A percentile compares a stretch with the other conserved stretches of the same genome.
These are phyloP conservation scores for Chymomyza caudatula DNA, from an alignment of 2,888 invertebrate genomes.

Conservation along the genomic window DNA sequence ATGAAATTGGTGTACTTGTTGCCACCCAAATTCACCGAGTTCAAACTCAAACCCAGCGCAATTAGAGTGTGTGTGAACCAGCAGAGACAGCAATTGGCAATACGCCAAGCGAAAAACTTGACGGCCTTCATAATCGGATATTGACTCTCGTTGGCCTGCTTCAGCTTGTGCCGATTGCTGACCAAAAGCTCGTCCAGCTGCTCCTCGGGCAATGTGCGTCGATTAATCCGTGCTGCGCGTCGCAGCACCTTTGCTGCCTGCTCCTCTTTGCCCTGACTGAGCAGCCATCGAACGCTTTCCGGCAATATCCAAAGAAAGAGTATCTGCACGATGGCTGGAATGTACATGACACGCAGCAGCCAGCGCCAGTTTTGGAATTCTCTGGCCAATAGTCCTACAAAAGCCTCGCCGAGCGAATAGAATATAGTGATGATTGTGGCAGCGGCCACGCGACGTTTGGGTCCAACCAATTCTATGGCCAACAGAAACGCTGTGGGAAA, in stretches of 20 bases:
- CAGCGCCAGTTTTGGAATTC: conserved; percentile 84
- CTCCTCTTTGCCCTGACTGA: conserved; percentile 81
- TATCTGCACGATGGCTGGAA: conserved; percentile 84
- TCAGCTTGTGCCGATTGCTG: conserved; percentile 56
- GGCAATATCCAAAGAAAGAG: conserved; percentile 83
- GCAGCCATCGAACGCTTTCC: conserved; percentile 87
- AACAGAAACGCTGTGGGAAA: conserved; percentile 85
- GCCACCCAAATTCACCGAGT: conserved; percentile 85
- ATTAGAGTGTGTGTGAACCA: conserved; percentile 89
- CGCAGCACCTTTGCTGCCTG: conserved; percentile 81
- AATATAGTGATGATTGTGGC: conserved; percentile 85
- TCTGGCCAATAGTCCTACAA: conserved; percentile 84
- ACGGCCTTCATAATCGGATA: conserved; percentile 64
- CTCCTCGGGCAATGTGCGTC: conserved; percentile 53
- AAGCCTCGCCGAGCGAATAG: conserved; percentile 84
- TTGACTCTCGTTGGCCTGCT: conserved; percentile 56
- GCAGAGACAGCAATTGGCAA: conserved; percentile 84
- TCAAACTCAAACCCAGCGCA: conserved; percentile 88
- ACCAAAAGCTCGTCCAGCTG: conserved; percentile 53
- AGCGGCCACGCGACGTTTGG: conserved; percentile 84
- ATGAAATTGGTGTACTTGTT: conserved; percentile 88
- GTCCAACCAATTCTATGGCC: conserved; percentile 88
- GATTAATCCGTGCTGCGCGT: conserved; percentile 82
- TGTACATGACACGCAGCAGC: conserved; percentile 83
- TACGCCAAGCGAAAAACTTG: conserved; percentile 61